These are phyloP conservation scores for Aphelocoma coerulescens DNA, from an alignment of 2,113 vertebrate genomes.

Conservation along the genomic window DNA sequence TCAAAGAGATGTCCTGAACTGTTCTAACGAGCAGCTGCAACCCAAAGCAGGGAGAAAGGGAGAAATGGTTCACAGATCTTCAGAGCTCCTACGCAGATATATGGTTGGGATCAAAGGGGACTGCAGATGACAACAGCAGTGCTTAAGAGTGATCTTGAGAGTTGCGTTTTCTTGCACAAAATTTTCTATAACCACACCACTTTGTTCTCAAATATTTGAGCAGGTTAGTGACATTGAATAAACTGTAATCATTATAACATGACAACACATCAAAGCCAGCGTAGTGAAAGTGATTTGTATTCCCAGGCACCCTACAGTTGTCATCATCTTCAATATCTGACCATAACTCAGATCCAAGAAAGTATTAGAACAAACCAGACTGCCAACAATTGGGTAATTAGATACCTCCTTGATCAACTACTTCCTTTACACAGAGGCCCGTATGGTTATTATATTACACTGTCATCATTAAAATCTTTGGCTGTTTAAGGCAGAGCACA, in stretches of 20 bases:
- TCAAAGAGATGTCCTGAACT: constrained; percentile 37
- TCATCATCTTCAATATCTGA: constrained; percentile 16
- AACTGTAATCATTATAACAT: not conserved
- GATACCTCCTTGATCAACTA: not conserved
- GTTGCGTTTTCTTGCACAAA: not conserved
- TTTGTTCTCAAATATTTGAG: constrained; percentile 52
- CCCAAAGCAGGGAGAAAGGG: constrained; percentile 38
- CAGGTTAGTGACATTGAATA: constrained; percentile 46
- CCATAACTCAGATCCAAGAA: not conserved
- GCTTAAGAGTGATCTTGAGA: constrained; percentile 31
- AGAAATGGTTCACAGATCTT: constrained; percentile 48
- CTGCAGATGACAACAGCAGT: constrained; percentile 12
- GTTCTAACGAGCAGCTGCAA: constrained; percentile 42
- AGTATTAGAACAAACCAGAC: not conserved
- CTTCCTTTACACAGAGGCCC: not conserved
- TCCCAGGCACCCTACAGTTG: not conserved
- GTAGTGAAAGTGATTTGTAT: constrained; percentile 42
- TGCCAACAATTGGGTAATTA: constrained; percentile 20
- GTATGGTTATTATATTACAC: not conserved
- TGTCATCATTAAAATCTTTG: not conserved
- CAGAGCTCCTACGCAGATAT: not conserved
- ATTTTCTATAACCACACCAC: constrained; percentile 26
- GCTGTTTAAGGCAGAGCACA: not conserved
- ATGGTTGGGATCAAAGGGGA: constrained; percentile 29
- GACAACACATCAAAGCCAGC: constrained; percentile 3